Evolutionary conservation across 2,797 vertebrate genomes (phyloP).

Genomic region (Tiaroga cobitis): DNA sequence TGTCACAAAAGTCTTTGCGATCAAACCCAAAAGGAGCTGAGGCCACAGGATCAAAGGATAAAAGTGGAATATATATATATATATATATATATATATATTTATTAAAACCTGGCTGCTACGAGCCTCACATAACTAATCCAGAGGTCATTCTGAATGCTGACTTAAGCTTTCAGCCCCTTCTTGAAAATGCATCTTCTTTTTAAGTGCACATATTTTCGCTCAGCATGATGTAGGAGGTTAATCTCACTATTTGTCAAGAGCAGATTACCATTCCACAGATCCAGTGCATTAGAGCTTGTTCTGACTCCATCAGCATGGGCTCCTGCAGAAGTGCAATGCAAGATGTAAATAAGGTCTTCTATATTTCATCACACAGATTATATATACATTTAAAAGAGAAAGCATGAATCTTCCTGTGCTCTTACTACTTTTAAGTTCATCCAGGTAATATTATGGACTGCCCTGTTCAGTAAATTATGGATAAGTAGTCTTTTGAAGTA

Average conservation of each 20-base stretch:
- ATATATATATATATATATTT: background rate
- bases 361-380: conserved; percentile 23
- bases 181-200: conserved; percentile 40
- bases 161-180: conserved; percentile 12
- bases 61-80: background rate
- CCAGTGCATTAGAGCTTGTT: background rate
- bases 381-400: background rate
- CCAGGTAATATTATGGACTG: background rate
- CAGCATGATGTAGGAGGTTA: conserved; percentile 8
- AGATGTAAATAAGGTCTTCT: conserved; percentile 11
- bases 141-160: conserved; percentile 28
- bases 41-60: conserved; percentile 20
- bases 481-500: conserved; percentile 20
- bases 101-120: conserved; percentile 9
- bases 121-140: conserved; percentile 35
- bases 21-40: conserved; percentile 5
- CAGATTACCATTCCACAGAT: conserved; percentile 22
- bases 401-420: background rate
- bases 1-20: conserved; percentile 26
- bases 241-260: conserved; percentile 34
- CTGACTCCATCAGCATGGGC: background rate
- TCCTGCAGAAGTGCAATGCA: background rate
- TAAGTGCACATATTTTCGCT: conserved; percentile 20
- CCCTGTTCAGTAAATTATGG: background rate
- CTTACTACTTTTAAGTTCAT: background rate